Evolutionary conservation across 2,888 invertebrate species (phyloP).

Genomic region (Drosophila anceps): DNA sequence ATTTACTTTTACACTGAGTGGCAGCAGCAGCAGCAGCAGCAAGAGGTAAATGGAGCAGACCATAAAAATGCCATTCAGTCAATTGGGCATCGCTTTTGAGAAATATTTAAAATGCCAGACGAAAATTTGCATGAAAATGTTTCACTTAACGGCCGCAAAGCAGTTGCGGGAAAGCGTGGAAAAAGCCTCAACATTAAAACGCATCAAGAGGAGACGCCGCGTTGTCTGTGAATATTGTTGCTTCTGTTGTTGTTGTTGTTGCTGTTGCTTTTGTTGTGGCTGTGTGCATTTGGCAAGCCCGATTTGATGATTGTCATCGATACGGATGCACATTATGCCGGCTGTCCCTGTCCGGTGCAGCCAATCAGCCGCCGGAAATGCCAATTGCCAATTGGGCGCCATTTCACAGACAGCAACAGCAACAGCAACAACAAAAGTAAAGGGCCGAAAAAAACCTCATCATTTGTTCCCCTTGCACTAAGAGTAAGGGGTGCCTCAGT

Average conservation of each 20-base stretch:
- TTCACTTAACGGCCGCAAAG: slow-evolving; percentile 75
- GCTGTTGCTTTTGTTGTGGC: slow-evolving; percentile 25
- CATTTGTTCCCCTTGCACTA: slow-evolving; percentile 73
- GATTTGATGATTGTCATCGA: slow-evolving; percentile 77
- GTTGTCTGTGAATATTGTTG: slow-evolving; percentile 37
- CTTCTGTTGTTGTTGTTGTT: slow-evolving; percentile 18
- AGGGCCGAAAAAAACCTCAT: slow-evolving; percentile 56
- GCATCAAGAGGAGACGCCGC: slow-evolving; percentile 55
- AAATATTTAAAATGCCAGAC: slow-evolving; percentile 71
- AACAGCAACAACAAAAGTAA: too few relatives aligned
- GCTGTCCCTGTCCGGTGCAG: slow-evolving; percentile 51
- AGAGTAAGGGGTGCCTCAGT: neutral
- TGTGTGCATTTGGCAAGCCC: slow-evolving; percentile 70
- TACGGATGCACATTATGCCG: slow-evolving; percentile 75
- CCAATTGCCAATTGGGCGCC: slow-evolving; percentile 79
- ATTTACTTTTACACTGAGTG: slow-evolving; percentile 1
- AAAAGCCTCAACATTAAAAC: slow-evolving; percentile 66
- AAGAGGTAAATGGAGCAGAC: slow-evolving; percentile 23
- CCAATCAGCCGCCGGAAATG: slow-evolving; percentile 76
- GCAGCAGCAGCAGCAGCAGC: slow-evolving; percentile 7
- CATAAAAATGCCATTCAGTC: slow-evolving; percentile 60
- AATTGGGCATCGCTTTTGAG: slow-evolving; percentile 62
- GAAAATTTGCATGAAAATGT: slow-evolving; percentile 55
- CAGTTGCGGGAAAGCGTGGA: slow-evolving; percentile 38
- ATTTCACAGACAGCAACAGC: slow-evolving; percentile 59